Conservation (phyloP, 2,888 invertebrate genomes). For the Hydriomena furcata region DNA sequence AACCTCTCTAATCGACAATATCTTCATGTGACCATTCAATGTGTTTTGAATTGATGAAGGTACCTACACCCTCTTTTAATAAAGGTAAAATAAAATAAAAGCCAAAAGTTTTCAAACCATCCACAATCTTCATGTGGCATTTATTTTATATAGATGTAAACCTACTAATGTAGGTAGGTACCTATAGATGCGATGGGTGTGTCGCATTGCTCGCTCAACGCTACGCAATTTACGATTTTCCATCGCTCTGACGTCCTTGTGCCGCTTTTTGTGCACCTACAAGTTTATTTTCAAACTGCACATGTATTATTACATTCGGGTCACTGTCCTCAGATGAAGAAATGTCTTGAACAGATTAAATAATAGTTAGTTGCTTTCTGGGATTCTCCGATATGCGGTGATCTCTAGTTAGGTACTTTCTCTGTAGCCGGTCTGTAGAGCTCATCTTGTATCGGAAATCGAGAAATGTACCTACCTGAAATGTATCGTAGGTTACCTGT, state of each 20-base stretch:
- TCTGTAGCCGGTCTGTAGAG: too few species aligned
- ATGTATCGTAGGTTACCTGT: too few species aligned
- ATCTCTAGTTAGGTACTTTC: too few species aligned
- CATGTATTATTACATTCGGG: conserved; percentile 6
- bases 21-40: too few species aligned
- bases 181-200: conserved; percentile 26
- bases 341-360: neutral
- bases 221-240: conserved; percentile 23
- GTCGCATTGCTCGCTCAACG: conserved; percentile 11
- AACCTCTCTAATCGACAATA: too few species aligned
- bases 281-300: conserved; percentile 23
- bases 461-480: too few species aligned
- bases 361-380: neutral
- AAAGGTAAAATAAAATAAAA: too few species aligned
- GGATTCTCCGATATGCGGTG: too few species aligned
- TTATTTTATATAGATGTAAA: neutral
- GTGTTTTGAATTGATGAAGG: too few species aligned
- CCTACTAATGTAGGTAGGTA: neutral
- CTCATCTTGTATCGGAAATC: too few species aligned
- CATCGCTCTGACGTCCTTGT: conserved; percentile 21
- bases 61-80: too few species aligned
- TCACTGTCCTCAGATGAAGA: conserved; percentile 17
- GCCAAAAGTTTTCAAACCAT: too few species aligned
- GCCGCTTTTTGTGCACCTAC: conserved; percentile 17
- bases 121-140: neutral